phyloP scores from a whole-genome alignment of 2,113 vertebrate species.

The Oceanites oceanicus region DNA sequence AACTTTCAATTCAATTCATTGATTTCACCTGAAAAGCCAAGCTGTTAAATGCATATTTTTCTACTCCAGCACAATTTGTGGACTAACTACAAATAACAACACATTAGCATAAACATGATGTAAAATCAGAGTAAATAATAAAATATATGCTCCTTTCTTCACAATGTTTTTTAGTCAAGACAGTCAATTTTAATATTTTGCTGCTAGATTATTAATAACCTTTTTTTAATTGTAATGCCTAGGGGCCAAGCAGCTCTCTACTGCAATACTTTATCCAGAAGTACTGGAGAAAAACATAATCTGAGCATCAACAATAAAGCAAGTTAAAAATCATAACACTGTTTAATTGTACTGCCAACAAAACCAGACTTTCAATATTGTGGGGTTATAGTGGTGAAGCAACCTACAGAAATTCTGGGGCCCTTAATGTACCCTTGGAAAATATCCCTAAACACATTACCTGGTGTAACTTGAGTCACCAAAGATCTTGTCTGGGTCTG shows the following conservation, averaged over 20 bases:
- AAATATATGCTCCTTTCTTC: not conserved
- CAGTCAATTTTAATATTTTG: not conserved
- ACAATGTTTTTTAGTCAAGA: not conserved
- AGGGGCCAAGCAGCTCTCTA: not conserved
- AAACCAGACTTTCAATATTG: not conserved
- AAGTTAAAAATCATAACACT: not conserved
- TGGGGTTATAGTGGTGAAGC: rapidly evolving
- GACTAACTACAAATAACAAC: not conserved
- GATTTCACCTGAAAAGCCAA: not conserved
- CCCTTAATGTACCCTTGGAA: rapidly evolving
- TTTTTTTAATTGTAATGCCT: not conserved
- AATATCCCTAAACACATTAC: conserved; percentile 45
- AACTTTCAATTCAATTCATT: not conserved
- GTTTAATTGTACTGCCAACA: not conserved
- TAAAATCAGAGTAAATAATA: not conserved
- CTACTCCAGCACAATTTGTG: not conserved
- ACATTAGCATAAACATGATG: not conserved
- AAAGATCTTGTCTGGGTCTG: conserved; percentile 83
- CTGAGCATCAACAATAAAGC: not conserved
- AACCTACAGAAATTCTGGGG: not conserved
- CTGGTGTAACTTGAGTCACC: conserved; percentile 83
- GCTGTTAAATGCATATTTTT: not conserved
- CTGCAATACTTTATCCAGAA: not conserved
- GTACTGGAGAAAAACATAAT: not conserved
- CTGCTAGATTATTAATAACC: not conserved